Base-by-base conservation (phyloP, 2,113 vertebrate genomes). In the Numenius arquata region DNA sequence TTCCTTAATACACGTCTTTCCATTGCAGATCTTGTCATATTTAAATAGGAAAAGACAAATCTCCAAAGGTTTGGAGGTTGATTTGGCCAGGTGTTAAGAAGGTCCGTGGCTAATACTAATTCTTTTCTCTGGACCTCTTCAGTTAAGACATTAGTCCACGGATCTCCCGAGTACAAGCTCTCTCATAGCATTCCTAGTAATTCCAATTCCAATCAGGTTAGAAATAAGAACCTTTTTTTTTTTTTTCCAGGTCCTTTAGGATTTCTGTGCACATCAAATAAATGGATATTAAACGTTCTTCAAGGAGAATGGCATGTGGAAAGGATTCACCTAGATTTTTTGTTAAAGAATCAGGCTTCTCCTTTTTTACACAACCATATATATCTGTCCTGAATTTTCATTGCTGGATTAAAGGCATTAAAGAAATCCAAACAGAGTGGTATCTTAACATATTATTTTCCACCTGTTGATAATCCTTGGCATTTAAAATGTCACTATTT, bases 401-500 rank as follows among this genome's bases (percentile, higher is more conserved):
- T 73, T 76, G 89, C 73, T 58, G 67, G 58, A 89, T 87, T 85
- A 89, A 89, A 93, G 50, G 58, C 62, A 85, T 79, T 92, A 78
- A 82, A 94, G 62, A 85, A 95, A 87, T 94, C 53, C 23, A 47
- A 61, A 25, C 20, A 66, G 68, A 92, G 30, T 36, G 45, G 27
- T 88, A 90, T 26, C 56, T 93, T 72, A 74, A 74, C 27, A 74
- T 89, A 88, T 48, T 89, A 55, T 88, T 92, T 96, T 93, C 58
- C 41, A 85, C 63, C 45, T 95, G 77, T 93, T 96, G 91, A 82
- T 95, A 95, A 92, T 88, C 59, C 43, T 58, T 87, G 77, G 77
- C 45, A 92, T 89, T 91, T 95, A 70, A 94, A 93, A 92, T 89
- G 74, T 88, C 67, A n/a, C 58, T 62, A 41, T 79, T 90, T 72